phyloP scores from a whole-genome alignment of 1,140 invertebrate species.

The Samia ricini region DNA sequence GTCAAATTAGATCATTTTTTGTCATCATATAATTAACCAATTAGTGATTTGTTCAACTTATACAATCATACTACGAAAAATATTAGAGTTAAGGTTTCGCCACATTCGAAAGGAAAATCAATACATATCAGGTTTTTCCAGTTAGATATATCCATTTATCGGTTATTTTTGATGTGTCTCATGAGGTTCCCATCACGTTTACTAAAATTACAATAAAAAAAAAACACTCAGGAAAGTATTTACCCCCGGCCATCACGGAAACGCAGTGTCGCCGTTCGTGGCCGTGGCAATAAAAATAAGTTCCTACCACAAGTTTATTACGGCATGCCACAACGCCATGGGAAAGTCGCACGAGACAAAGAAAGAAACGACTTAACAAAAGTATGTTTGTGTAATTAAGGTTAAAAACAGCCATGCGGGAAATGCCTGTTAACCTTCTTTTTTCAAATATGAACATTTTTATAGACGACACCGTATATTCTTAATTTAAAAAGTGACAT shows the following conservation, averaged over 20 bases:
- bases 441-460: neutral
- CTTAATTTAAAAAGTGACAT: neutral
- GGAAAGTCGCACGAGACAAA: slow-evolving; percentile 21
- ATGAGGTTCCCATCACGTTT: neutral
- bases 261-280: neutral
- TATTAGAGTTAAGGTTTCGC: too few species aligned
- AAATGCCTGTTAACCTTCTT: slow-evolving; percentile 2
- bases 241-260: neutral
- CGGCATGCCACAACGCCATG: slow-evolving; percentile 11
- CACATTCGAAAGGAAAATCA: too few species aligned
- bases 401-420: slow-evolving; percentile 1
- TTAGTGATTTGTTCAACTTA: neutral
- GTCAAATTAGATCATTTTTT: neutral
- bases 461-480: neutral
- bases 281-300: slow-evolving; percentile 24
- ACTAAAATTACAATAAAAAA: neutral
- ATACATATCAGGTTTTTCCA: too few species aligned
- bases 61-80: too few species aligned
- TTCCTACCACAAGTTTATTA: slow-evolving; percentile 14
- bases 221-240: neutral
- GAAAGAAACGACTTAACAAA: slow-evolving; percentile 2
- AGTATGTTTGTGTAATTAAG: slow-evolving; percentile 4
- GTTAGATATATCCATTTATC: too few species aligned
- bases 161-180: too few species aligned
- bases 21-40: neutral